Evolutionary conservation across 2,797 vertebrate genomes (phyloP).

Genomic region (Philypnodon macrostomus): DNA sequence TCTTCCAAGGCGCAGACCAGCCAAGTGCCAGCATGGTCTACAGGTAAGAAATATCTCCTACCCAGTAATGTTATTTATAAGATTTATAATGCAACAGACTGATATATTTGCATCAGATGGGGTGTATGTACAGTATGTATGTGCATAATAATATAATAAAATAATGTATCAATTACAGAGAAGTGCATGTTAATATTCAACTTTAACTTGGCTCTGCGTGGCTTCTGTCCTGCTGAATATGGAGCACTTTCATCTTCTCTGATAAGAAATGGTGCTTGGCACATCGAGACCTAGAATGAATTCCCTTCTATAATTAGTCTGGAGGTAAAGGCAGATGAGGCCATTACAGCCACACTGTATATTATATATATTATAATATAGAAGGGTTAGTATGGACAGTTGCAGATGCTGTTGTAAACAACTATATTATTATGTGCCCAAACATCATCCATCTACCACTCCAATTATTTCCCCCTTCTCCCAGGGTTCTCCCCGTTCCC

Average conservation of each 20-base stretch:
- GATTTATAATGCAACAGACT: neutral
- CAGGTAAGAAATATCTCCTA: slow-evolving; percentile 63
- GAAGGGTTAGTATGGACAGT: no score
- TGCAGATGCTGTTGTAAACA: no score
- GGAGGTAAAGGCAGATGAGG: slow-evolving; percentile 27
- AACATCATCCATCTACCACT: no score
- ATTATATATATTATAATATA: no score
- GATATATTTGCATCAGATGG: neutral
- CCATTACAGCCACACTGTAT: slow-evolving; percentile 12
- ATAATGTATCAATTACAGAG: slow-evolving; percentile 36
- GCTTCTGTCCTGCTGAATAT: slow-evolving; percentile 33
- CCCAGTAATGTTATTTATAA: neutral
- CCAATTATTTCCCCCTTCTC: slow-evolving; percentile 9
- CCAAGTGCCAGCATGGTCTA: slow-evolving; percentile 56
- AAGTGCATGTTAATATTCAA: slow-evolving; percentile 33
- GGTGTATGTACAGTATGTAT: no score
- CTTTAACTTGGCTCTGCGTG: slow-evolving; percentile 39
- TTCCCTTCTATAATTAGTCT: slow-evolving; percentile 36
- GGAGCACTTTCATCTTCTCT: slow-evolving; percentile 42
- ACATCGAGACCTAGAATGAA: slow-evolving; percentile 33
- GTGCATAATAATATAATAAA: no score
- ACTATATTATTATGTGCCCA: no score
- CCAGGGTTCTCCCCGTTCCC: neutral
- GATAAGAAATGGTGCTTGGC: slow-evolving; percentile 30
- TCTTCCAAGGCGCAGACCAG: slow-evolving; percentile 30